phyloP scores from a whole-genome alignment of 2,888 invertebrate genomes.

The Nomada fabriciana region DNA sequence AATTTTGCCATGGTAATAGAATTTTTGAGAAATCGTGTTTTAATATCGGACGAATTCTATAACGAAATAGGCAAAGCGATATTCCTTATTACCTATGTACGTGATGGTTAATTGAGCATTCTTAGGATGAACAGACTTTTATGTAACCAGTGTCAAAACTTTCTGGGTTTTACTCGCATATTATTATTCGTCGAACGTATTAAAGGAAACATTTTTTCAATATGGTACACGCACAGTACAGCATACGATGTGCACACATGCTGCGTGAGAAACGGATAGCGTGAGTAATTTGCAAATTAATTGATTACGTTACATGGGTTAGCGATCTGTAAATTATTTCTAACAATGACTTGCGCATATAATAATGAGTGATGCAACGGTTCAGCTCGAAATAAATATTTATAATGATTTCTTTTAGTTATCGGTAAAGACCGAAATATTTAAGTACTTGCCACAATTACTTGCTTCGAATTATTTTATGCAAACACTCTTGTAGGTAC shows the following conservation, averaged over 20 bases:
- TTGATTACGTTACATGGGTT: neutral
- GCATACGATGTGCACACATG: neutral
- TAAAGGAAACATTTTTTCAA: neutral
- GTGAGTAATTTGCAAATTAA: neutral
- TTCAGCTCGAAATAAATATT: neutral
- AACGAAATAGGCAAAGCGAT: neutral
- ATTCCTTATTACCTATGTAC: neutral
- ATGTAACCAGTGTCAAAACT: neutral
- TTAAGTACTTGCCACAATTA: neutral
- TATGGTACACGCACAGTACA: neutral
- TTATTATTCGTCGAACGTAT: neutral
- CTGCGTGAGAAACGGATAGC: neutral
- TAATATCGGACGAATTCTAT: neutral
- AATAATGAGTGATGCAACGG: neutral
- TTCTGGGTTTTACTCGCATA: neutral
- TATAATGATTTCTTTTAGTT: neutral
- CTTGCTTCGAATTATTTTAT: no score
- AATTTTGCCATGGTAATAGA: constrained; percentile 32
- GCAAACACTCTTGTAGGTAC: no score
- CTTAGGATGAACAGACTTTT: neutral
- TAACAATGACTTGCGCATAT: neutral
- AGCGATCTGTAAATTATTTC: neutral
- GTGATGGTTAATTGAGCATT: neutral
- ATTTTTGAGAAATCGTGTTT: constrained; percentile 24
- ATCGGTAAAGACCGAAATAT: no score